Percentiles rank a stretch among this genome's conserved stretches.
phyloP scores from a whole-genome alignment of 2,113 vertebrate species.

The Crypturellus undulatus region DNA sequence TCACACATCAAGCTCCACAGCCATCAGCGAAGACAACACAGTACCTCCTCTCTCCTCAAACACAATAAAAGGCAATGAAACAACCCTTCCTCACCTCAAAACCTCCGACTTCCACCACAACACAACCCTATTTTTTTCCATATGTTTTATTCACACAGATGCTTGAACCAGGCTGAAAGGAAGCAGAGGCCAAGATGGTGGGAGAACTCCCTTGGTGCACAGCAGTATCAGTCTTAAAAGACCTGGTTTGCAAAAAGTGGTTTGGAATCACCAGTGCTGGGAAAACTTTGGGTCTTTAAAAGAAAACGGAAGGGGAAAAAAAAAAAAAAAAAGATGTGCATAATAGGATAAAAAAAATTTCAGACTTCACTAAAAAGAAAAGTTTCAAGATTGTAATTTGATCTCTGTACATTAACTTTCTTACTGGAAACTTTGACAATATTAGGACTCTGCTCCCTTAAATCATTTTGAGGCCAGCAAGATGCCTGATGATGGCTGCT shows the following conservation, averaged over 20 bases:
- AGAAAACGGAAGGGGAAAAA: not conserved
- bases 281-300: not conserved
- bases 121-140: too few species aligned
- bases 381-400: not conserved
- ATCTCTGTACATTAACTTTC: not conserved
- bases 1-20: not conserved
- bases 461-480: not conserved
- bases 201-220: not conserved
- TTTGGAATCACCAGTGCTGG: not conserved
- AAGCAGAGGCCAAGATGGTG: not conserved
- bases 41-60: too few species aligned
- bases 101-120: not conserved
- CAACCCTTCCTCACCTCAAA: not conserved
- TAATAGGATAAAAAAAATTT: not conserved
- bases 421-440: not conserved
- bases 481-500: not conserved
- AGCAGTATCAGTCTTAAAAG: not conserved
- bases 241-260: not conserved
- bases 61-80: not conserved
- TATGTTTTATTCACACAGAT: not conserved
- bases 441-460: not conserved
- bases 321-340: not conserved
- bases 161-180: accelerated
- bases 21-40: not conserved
- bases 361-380: not conserved